Conservation (phyloP, 2,888 invertebrate species). For the Acleris emargana region DNA sequence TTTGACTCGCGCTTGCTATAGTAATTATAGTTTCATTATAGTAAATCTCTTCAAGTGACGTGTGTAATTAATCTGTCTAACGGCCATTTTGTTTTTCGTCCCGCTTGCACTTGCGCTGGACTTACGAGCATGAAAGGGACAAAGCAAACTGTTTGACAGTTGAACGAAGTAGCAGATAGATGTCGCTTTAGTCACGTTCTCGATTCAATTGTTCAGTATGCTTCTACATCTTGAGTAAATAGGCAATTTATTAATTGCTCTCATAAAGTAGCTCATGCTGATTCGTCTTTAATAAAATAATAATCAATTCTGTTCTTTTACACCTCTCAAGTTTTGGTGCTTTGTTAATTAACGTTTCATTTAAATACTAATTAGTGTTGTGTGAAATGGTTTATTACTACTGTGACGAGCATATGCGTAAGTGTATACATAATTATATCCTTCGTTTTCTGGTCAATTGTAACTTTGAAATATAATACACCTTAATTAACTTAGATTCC, state of each 20-base stretch:
- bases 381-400: conserved; percentile 31
- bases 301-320: no score
- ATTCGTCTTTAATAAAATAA: no score
- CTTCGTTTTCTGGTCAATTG: neutral
- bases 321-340: no score
- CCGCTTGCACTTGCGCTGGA: neutral
- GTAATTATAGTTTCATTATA: conserved; percentile 3
- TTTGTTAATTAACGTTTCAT: no score
- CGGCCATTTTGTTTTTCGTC: neutral
- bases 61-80: neutral
- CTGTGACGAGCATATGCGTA: conserved; percentile 14
- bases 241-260: conserved; percentile 6
- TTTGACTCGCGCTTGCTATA: conserved; percentile 3
- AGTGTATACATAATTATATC: conserved; percentile 3
- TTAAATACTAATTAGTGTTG: neutral
- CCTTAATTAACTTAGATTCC: no score
- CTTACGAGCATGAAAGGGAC: neutral
- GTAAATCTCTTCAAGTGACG: conserved; percentile 3
- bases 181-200: neutral
- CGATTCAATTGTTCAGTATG: neutral
- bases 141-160: neutral
- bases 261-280: neutral
- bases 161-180: neutral
- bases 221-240: neutral
- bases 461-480: no score